Base-by-base conservation (phyloP, 2,113 vertebrate genomes). In the Pavo muticus region DNA sequence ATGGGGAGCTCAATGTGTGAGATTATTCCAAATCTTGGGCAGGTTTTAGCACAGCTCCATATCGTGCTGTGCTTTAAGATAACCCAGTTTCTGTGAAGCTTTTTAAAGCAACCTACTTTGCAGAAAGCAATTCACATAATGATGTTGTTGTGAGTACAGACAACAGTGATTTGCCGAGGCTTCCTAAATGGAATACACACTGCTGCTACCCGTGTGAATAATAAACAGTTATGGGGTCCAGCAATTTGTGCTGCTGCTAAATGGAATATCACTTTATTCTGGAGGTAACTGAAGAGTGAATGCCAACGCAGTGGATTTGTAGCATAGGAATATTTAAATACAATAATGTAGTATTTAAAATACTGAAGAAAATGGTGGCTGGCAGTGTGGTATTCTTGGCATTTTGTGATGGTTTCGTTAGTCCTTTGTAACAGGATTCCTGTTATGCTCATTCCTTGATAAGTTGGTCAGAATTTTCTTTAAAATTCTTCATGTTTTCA, bases 81-180 rank as follows among this genome's bases (percentile, higher is more conserved):
- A 95, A 88, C 77, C 54, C 72, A 21, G 37, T 94, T 94, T 84
- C 47, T 52, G 10, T 63, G 48, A 57, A 81, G 72, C 48, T 70
- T 77, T 91, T 76, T 88, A 42, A 83, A 90, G 67, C 52, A 88
- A 70, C 61, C n/a, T 88, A 29, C 72, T 87, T 83, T 75, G 42
- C 40, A 79, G 76, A 44, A n/a, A 70, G 54, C 59, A 84, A 44
- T 87, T 87, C 42, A 56, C 4, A 1, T 69, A 71, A 77, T 88
- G 72, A 39, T 21, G 25, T 42, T 77, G 52, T 69, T 75, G 0
- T 39, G 42, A 48, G 29, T 32, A n/a, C 24, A 87, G 52, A 61
- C 50, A 78, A 3, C 19, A 54, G n/a, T 37, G 61, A 78, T 78
- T 78, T 84, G 17, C 50, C 84, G 71, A 57, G 27, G 10, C 65